A percentile compares a stretch with the other conserved stretches of the same genome.
Evolutionary conservation across 2,797 vertebrate genomes (phyloP).

Genomic region (Limosa lapponica): DNA sequence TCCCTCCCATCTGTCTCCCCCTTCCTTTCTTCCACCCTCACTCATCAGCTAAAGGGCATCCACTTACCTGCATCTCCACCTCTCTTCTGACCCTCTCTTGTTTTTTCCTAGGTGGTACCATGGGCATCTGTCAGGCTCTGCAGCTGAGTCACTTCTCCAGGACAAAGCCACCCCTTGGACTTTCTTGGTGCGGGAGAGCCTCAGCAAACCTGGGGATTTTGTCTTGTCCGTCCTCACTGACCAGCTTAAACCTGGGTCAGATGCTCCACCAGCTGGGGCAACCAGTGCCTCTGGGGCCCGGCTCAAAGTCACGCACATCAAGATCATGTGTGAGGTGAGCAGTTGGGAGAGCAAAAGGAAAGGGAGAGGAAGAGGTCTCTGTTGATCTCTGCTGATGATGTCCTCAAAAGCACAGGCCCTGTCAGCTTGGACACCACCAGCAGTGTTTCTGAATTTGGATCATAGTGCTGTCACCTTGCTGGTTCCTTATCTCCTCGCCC

Average conservation of each 20-base stretch:
- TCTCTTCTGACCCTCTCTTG: not conserved
- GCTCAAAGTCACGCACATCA: conserved; percentile 91
- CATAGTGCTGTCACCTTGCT: not conserved
- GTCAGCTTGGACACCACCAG: not conserved
- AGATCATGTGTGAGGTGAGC: conserved; percentile 92
- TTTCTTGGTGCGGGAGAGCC: conserved; percentile 94
- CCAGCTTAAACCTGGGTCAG: conserved; percentile 77
- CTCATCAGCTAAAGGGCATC: not conserved
- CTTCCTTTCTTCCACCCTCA: not conserved
- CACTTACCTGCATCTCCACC: not conserved
- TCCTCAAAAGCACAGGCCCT: not conserved
- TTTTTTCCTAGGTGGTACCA: conserved; percentile 91
- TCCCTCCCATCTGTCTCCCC: not conserved
- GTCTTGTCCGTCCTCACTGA: conserved; percentile 91
- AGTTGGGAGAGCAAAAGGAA: not conserved
- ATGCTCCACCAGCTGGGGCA: conserved; percentile 35
- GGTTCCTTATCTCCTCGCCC: not conserved
- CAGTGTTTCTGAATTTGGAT: not conserved
- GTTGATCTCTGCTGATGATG: not conserved
- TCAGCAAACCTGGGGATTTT: conserved; percentile 96
- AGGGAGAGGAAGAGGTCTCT: not conserved
- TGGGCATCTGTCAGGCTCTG: conserved; percentile 90
- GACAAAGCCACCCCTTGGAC: conserved; percentile 87
- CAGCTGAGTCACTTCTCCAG: conserved; percentile 89
- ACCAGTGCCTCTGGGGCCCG: conserved; percentile 15